Conservation (phyloP, 2,797 vertebrate genomes). For the Epinephelus malabaricus region DNA sequence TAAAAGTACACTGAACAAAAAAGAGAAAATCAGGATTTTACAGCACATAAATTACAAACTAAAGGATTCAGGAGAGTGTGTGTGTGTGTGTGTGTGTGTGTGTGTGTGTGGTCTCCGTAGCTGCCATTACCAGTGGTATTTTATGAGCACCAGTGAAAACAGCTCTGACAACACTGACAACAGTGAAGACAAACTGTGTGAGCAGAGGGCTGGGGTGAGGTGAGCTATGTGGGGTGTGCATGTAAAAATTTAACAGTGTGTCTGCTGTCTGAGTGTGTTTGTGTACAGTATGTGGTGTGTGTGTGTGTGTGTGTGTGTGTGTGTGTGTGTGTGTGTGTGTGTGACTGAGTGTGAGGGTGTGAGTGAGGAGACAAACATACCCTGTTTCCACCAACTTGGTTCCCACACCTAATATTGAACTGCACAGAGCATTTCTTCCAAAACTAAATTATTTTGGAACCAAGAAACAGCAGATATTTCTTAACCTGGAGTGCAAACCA, state of each 20-base stretch:
- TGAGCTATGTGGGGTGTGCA: conserved; percentile 13
- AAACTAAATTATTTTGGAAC: no score
- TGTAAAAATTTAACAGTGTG: not conserved
- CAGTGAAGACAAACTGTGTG: not conserved
- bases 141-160: conserved; percentile 11
- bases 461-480: no score
- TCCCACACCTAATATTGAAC: no score
- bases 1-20: not conserved
- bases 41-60: not conserved
- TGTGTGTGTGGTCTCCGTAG: conserved; percentile 18
- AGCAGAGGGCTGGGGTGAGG: not conserved
- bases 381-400: no score
- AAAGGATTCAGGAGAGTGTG: no score
- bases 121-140: not conserved
- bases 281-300: not conserved
- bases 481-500: no score
- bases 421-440: no score
- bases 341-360: not conserved
- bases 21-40: not conserved
- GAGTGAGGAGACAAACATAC: not conserved
- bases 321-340: not conserved
- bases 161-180: conserved; percentile 3
- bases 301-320: not conserved
- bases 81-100: not conserved
- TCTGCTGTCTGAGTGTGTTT: not conserved